Evolutionary conservation across 2,797 vertebrate genomes (phyloP).

Genomic region (Bovichtus diacanthus): DNA sequence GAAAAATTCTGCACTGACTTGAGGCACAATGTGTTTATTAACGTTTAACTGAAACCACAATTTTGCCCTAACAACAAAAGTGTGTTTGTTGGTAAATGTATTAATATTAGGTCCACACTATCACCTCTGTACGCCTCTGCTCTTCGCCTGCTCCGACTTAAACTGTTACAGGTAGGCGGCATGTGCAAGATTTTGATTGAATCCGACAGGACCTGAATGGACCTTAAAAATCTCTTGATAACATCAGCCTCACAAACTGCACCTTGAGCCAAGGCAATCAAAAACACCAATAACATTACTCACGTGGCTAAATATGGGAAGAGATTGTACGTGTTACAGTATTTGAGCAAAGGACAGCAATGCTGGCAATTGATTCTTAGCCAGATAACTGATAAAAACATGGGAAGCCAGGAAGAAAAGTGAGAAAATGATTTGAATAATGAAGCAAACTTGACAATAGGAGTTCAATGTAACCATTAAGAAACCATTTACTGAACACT

Average conservation of each 20-base stretch:
- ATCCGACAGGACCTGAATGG: slow-evolving; percentile 7
- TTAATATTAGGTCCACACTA: neutral
- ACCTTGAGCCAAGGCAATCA: slow-evolving; percentile 16
- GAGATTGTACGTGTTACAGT: slow-evolving; percentile 3
- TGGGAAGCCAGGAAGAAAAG: neutral
- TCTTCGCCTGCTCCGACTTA: neutral
- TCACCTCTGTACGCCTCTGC: neutral
- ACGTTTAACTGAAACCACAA: neutral
- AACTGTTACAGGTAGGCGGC: neutral
- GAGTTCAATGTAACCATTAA: slow-evolving; percentile 7
- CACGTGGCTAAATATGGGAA: slow-evolving; percentile 8
- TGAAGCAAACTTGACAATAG: neutral
- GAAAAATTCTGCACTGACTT: neutral
- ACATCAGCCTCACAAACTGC: slow-evolving; percentile 4
- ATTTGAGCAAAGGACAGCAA: neutral
- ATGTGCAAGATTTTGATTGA: slow-evolving; percentile 17
- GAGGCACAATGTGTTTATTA: neutral
- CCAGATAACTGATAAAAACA: too few relatives aligned
- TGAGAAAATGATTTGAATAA: neutral
- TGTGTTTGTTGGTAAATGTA: neutral
- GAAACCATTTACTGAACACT: neutral
- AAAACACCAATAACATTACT: slow-evolving; percentile 20
- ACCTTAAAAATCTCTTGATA: slow-evolving; percentile 28
- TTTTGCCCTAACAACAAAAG: neutral
- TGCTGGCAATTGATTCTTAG: slow-evolving; percentile 2